These are phyloP conservation scores for Eupristina koningsbergeri DNA, from an alignment of 1,140 invertebrate species.

Conservation along the genomic window DNA sequence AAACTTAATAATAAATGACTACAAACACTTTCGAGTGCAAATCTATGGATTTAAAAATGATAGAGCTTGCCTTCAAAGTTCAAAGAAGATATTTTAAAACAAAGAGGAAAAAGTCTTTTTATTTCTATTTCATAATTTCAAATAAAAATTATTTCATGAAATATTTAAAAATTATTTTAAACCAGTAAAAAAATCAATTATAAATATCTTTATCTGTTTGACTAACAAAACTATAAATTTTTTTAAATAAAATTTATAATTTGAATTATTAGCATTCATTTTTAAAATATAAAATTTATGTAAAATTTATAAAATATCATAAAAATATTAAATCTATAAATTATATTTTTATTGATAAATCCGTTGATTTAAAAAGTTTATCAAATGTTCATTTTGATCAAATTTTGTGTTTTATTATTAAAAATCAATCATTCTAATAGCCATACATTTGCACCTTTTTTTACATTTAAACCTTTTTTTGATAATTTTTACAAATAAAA, in stretches of 20 bases:
- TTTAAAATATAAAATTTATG: no score
- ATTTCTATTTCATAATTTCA: neutral
- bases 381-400: no score
- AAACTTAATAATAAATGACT: constrained; percentile 14
- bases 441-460: no score
- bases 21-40: neutral
- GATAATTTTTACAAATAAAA: no score
- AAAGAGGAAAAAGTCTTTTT: neutral
- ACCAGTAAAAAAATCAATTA: neutral
- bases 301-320: no score
- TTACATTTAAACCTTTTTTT: no score
- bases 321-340: no score
- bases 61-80: neutral
- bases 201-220: neutral
- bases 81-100: constrained; percentile 8
- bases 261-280: neutral
- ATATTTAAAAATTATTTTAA: neutral
- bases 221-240: no score
- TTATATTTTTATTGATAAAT: no score
- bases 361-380: no score
- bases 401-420: no score
- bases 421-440: no score
- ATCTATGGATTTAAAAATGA: constrained; percentile 15
- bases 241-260: neutral
- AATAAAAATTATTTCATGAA: neutral